A percentile compares a stretch with the other conserved stretches of the same genome.
Evolutionary conservation across 2,888 invertebrate species (phyloP).

Genomic region (Periphyllus acericola): DNA sequence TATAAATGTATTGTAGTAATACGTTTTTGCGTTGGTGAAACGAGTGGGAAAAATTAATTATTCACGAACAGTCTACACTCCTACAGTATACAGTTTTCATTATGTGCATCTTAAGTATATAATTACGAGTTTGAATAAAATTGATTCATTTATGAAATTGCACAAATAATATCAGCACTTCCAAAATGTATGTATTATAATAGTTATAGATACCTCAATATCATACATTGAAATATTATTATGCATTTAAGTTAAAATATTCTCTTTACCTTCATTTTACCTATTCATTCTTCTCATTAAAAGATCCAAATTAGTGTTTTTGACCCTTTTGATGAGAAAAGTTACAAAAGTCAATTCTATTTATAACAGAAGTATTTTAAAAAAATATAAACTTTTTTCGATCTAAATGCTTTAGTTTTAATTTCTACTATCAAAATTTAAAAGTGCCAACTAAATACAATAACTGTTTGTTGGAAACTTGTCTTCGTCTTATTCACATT

Average conservation of each 20-base stretch:
- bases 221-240: not conserved
- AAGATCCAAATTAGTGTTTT: not conserved
- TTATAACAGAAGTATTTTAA: not conserved
- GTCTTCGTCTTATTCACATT: not conserved
- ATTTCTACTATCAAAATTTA: not conserved
- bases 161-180: not conserved
- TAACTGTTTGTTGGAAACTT: not conserved
- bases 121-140: constrained; percentile 9
- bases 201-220: no score
- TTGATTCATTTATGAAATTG: no score
- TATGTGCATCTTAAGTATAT: not conserved
- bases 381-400: not conserved
- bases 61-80: not conserved
- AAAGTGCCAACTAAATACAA: not conserved
- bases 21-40: not conserved
- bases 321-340: not conserved
- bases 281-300: no score
- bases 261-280: not conserved
- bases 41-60: not conserved
- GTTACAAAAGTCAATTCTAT: not conserved
- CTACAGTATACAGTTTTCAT: no score
- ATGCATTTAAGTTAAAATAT: not conserved
- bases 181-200: not conserved
- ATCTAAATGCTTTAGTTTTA: not conserved
- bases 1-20: not conserved